Conservation (phyloP, 2,797 vertebrate genomes). For the Luscinia luscinia region DNA sequence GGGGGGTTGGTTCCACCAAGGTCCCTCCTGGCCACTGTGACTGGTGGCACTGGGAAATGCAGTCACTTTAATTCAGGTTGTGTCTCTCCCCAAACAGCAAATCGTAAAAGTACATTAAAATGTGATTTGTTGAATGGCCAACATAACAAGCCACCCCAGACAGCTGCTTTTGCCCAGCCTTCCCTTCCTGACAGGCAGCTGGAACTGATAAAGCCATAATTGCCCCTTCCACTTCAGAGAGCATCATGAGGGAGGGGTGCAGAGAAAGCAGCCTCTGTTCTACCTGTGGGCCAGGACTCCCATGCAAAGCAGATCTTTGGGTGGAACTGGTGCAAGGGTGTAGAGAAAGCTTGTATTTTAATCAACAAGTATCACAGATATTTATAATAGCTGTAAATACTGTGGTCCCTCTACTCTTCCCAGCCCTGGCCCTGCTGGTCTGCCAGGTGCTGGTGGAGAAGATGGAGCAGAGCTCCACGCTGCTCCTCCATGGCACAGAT, state of each 20-base stretch:
- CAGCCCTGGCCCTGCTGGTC: not conserved
- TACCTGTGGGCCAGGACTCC: not conserved
- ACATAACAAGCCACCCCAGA: not conserved
- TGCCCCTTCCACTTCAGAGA: not conserved
- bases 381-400: not conserved
- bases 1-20: not conserved
- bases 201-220: not conserved
- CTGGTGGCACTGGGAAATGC: not conserved
- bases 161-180: not conserved
- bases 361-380: not conserved
- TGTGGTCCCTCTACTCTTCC: not conserved
- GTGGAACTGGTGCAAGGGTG: not conserved
- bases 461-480: not conserved
- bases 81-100: not conserved
- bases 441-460: not conserved
- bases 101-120: not conserved
- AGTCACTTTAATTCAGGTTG: not conserved
- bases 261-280: not conserved
- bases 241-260: fast-evolving
- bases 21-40: not conserved
- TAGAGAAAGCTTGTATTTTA: not conserved
- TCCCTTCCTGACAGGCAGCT: not conserved
- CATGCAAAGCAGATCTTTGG: not conserved
- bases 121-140: not conserved
- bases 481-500: not conserved